A percentile compares a stretch with the other conserved stretches of the same genome.
Evolutionary conservation across 1,140 invertebrate species (phyloP).

Genomic region (Diorhabda sublineata): DNA sequence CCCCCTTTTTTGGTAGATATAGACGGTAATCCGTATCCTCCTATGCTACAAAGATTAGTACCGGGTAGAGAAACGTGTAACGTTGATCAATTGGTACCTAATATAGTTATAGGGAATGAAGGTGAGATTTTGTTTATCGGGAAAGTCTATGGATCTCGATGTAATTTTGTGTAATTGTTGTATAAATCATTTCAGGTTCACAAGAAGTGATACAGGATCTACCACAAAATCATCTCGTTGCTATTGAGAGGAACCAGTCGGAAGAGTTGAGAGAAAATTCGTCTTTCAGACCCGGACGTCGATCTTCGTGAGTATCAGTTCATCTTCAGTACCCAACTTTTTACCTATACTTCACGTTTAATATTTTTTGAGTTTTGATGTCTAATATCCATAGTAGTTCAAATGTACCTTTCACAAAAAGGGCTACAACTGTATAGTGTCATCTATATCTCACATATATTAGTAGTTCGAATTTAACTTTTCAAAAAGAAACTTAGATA

Average conservation of each 20-base stretch:
- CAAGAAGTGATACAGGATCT: constrained; percentile 67
- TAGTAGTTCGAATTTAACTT: no score
- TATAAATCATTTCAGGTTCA: constrained; percentile 48
- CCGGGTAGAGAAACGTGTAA: constrained; percentile 81
- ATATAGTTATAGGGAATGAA: constrained; percentile 61
- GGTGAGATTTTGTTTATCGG: constrained; percentile 39
- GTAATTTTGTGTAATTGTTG: not conserved
- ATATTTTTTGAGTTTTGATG: no score
- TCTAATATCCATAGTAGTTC: no score
- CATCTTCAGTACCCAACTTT: no score
- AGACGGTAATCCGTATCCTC: constrained; percentile 92
- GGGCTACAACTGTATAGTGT: no score
- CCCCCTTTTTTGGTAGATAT: constrained; percentile 95
- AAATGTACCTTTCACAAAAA: no score
- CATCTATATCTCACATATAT: no score
- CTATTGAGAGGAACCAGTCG: constrained; percentile 17
- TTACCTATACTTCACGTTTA: no score
- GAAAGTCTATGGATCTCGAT: not conserved
- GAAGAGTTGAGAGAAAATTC: constrained; percentile 20
- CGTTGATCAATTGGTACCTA: constrained; percentile 72
- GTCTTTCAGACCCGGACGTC: constrained; percentile 34
- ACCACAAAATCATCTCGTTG: constrained; percentile 26
- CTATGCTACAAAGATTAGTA: constrained; percentile 79
- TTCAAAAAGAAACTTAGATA: no score
- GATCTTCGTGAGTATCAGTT: constrained; percentile 3